Evolutionary conservation across 2,888 invertebrate species (phyloP), one percentile per base, ranked within the genome.

Genomic region (Drosophila barbarae): DNA sequence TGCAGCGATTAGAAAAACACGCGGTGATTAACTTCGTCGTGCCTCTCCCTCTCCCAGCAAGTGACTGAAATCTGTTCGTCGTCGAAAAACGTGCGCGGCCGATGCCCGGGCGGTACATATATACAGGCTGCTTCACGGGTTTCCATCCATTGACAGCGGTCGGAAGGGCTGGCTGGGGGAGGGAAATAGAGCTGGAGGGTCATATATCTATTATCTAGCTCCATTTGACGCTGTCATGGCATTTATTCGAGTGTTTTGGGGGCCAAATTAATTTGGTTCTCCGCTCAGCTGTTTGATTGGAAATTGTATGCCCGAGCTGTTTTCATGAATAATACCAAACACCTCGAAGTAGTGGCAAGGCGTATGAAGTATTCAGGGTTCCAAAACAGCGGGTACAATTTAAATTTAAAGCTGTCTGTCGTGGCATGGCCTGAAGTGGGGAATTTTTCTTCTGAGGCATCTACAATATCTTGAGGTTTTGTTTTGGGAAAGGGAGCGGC

Each of bases 1-100:
- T 78, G 75, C 72, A 76, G 72, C 58, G 70, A 67, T 70, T 41
- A 71, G 54, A 68, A 58, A 57, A 73, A 82, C 81, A 81, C 81
- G 81, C 69, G 81, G 85, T 79, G 63, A 74, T 76, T 38, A 71
- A 67, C 56, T 82, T 68, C 60, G 65, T 51, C 51, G 72, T 66
- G 63, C 66, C 54, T 64, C 72, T 76, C 50, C 47, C 60, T 54
- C 60, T 61, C 44, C 49, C 26, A 69, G 70, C 61, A 69, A 69
- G 30, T 61, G 61, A 69, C 70, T 70, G 54, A 69, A 53, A 47
- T 47, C 46, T 47, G 46, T 56, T 52, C 55, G 53, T 21, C 41
- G 41, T 60, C 47, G 49, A 38, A 32, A 69, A 77, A 73, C 73
- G 67, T 80, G 77, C 81, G 81, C 80, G 46, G 21, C 30, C 47